phyloP scores from a whole-genome alignment of 2,113 vertebrate genomes.

The Romanogobio albipinnatus region DNA sequence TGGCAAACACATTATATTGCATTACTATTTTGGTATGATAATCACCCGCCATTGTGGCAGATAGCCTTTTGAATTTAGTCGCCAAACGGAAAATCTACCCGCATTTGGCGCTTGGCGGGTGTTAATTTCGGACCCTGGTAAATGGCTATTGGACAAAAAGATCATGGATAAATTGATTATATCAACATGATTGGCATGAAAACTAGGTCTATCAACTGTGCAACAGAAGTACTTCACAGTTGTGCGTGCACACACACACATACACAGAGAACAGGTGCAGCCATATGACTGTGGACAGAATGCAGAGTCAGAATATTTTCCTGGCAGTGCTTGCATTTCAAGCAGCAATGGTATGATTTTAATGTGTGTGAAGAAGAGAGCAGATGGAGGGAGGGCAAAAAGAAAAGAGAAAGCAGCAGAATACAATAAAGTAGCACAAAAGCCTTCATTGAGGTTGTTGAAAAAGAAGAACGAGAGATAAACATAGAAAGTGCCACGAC shows the following conservation, averaged over 20 bases:
- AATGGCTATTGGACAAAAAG: background rate
- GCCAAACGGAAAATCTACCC: too few species aligned
- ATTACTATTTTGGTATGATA: too few species aligned
- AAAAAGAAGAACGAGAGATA: background rate
- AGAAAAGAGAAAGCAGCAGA: background rate
- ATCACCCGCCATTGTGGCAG: too few species aligned
- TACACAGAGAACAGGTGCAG: constrained; percentile 32
- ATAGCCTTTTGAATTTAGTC: too few species aligned
- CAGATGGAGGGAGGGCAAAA: background rate
- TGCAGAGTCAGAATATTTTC: constrained; percentile 22
- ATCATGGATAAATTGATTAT: background rate
- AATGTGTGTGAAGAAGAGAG: background rate
- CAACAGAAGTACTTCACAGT: background rate
- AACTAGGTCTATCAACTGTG: background rate
- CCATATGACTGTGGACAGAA: constrained; percentile 18
- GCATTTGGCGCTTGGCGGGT: too few species aligned
- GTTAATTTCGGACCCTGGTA: too few species aligned
- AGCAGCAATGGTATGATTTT: background rate
- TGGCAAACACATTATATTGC: too few species aligned
- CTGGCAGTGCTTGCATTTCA: background rate
- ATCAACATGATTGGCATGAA: background rate
- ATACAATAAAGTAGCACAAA: background rate
- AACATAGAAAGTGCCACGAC: background rate
- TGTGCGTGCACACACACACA: background rate
- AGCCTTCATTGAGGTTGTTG: background rate